These are phyloP conservation scores for Burhinus oedicnemus DNA, from an alignment of 2,113 vertebrate species.

Conservation along the genomic window DNA sequence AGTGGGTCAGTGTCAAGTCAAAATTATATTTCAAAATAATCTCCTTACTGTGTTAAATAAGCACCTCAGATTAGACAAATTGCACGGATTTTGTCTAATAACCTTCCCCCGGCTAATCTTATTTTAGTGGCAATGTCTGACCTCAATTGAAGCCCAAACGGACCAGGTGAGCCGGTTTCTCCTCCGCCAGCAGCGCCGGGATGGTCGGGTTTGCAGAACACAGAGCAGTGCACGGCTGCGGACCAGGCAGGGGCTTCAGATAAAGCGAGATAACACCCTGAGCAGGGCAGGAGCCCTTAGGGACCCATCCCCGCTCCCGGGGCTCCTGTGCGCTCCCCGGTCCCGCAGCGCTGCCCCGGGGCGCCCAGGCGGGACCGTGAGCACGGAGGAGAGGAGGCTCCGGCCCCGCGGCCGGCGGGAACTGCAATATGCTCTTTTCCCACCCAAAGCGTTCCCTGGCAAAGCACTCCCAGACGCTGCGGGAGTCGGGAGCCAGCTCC, in stretches of 20 bases:
- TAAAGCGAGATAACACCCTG: background rate
- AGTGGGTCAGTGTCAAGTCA: slow-evolving; percentile 24
- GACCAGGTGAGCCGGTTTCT: background rate
- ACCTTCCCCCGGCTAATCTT: slow-evolving; percentile 23
- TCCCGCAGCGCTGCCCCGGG: too few species aligned
- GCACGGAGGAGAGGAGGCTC: too few species aligned
- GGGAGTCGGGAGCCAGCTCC: too few species aligned
- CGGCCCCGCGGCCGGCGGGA: background rate
- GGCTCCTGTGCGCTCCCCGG: background rate
- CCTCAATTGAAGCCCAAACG: background rate
- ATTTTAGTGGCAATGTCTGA: background rate
- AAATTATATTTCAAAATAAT: slow-evolving; percentile 50
- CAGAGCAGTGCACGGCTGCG: background rate
- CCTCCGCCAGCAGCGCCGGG: background rate
- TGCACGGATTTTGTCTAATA: slow-evolving; percentile 24
- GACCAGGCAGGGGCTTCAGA: background rate
- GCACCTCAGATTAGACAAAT: slow-evolving; percentile 49
- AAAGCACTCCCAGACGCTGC: too few species aligned
- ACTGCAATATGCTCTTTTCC: background rate
- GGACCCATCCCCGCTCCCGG: too few species aligned
- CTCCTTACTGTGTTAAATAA: slow-evolving; percentile 50
- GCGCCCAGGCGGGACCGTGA: too few species aligned
- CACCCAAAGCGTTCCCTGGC: background rate
- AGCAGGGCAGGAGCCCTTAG: background rate
- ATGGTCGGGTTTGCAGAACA: fast-evolving